Percentiles rank a stretch among this genome's conserved stretches.
These are phyloP conservation scores for Crotalus tigris DNA, from an alignment of 2,113 vertebrate species.

Conservation along the genomic window DNA sequence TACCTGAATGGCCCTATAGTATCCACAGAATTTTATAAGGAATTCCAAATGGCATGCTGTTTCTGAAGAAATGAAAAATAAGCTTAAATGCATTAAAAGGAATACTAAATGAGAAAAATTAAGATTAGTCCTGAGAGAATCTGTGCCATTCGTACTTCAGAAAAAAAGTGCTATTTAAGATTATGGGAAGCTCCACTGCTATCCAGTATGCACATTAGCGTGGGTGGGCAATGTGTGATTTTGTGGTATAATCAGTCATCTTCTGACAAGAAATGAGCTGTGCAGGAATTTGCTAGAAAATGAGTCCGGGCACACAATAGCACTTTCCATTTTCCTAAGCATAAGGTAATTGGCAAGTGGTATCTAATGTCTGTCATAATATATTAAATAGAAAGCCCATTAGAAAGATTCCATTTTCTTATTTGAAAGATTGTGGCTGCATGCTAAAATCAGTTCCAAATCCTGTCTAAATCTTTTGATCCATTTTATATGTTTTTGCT, in stretches of 20 bases:
- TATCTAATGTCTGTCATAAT: slow-evolving; percentile 18
- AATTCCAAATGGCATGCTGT: too few relatives aligned
- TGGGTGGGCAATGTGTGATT: not conserved
- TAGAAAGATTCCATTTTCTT: slow-evolving; percentile 31
- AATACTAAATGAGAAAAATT: not conserved
- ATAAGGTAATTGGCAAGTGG: slow-evolving; percentile 17
- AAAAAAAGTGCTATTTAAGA: not conserved
- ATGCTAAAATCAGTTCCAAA: slow-evolving; percentile 18
- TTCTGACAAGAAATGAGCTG: slow-evolving; percentile 17
- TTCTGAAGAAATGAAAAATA: not conserved
- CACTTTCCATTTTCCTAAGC: slow-evolving; percentile 11
- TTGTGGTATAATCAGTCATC: slow-evolving; percentile 8
- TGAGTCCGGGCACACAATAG: slow-evolving; percentile 26
- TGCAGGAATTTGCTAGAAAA: slow-evolving; percentile 17
- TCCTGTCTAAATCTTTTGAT: not conserved
- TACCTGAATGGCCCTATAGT: not conserved
- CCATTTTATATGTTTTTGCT: not conserved
- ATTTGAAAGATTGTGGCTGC: slow-evolving; percentile 27
- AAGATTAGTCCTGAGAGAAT: not conserved
- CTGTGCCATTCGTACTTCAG: not conserved
- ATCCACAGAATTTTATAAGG: not conserved
- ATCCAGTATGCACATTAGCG: not conserved
- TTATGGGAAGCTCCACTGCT: not conserved
- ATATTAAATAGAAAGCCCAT: slow-evolving; percentile 28
- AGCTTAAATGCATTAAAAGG: not conserved